Percentiles rank a stretch among this genome's conserved stretches.
These are phyloP conservation scores for Rhagonycha lutea DNA, from an alignment of 2,888 invertebrate genomes.

Conservation along the genomic window DNA sequence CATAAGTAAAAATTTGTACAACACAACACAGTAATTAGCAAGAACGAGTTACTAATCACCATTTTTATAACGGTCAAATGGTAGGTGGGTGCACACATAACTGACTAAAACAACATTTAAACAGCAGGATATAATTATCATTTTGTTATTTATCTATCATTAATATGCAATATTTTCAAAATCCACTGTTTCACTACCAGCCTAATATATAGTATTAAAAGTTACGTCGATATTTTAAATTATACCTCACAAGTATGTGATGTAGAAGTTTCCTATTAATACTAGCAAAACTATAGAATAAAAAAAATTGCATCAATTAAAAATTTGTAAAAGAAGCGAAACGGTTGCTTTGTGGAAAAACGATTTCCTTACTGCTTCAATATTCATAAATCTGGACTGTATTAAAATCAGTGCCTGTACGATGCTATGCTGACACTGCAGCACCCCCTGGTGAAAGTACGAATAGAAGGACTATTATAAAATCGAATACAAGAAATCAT, in stretches of 20 bases:
- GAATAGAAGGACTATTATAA: too few relatives aligned
- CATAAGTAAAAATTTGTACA: neutral
- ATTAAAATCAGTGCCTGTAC: too few relatives aligned
- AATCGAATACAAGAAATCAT: too few relatives aligned
- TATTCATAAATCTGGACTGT: too few relatives aligned
- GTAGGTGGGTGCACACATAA: constrained; percentile 19
- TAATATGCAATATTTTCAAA: constrained; percentile 15
- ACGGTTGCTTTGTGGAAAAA: too few relatives aligned
- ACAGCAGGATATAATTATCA: constrained; percentile 20
- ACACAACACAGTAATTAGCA: constrained; percentile 10
- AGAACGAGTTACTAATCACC: constrained; percentile 10
- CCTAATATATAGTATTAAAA: neutral
- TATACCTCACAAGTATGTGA: neutral
- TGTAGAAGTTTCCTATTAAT: neutral
- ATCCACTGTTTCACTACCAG: constrained; percentile 11
- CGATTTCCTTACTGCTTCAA: too few relatives aligned
- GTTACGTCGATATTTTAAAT: neutral
- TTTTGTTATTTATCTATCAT: constrained; percentile 10
- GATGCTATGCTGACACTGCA: too few relatives aligned
- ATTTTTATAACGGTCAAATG: constrained; percentile 11
- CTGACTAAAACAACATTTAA: constrained; percentile 18
- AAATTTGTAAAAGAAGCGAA: neutral
- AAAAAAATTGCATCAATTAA: neutral
- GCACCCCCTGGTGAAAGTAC: too few relatives aligned
- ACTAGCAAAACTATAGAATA: neutral